Evolutionary conservation across 2,797 vertebrate genomes (phyloP), one percentile per base, ranked within the genome.

Genomic region (Sus cebifrons): DNA sequence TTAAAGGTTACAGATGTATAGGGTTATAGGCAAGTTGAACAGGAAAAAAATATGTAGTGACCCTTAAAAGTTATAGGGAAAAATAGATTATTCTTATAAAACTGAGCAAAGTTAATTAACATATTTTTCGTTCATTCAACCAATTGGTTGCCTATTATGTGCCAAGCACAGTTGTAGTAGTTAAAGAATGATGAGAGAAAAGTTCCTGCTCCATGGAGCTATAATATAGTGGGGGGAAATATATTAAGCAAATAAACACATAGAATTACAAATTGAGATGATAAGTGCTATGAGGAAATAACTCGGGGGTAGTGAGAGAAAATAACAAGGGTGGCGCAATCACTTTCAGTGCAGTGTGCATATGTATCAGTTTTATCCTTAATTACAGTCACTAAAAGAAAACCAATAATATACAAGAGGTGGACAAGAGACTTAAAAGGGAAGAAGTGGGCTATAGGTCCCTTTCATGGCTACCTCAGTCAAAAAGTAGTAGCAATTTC

Each of bases 111-210:
- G 29, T 17, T 71, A 75, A 89, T 32, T 60, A 75, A 89, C 32
- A 54, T 60, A 62, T 75, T 94, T 89, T 84, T 89, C 49, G 75
- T 77, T 60, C 32, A 68, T 75, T 94, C 52, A 94, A 27, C 8
- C 29, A 89, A 84, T 13, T 89, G 8, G 21, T 44, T 71, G 15
- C 7, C 68, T 13, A 27, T 36, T 54, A 16, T 78, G 7, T 88
- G 21, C 10, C 58, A 67, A 20, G 36, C 6, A 60, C 49, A 68
- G 60, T 32, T 60, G 60, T 68, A 15, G 78, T 75, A 58, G 36
- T 83, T 75, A 62, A 88, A 68, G 27, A 84, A 49, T 75, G 23
- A 71, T 81, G 29, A 32, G 52, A 52, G 14, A 91, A 82, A 82
- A 32, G 9, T 56, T 88, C 40, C 36, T 94, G 40, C 5, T 56